Evolutionary conservation across 1,140 invertebrate genomes (phyloP).

Genomic region (Zaprionus taronus): DNA sequence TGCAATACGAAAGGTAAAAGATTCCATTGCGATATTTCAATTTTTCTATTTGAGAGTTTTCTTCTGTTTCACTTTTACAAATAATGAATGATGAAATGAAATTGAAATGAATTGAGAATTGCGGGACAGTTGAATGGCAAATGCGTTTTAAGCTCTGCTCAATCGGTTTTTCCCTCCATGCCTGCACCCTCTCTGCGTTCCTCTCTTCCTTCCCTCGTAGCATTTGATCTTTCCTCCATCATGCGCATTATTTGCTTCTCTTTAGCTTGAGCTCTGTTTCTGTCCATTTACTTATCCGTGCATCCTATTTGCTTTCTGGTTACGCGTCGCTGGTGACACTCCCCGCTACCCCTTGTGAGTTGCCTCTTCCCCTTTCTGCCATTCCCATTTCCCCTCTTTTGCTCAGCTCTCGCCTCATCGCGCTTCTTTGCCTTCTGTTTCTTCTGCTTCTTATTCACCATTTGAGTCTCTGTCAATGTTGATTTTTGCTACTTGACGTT

Average conservation of each 20-base stretch:
- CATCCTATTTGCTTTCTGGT: constrained; percentile 29
- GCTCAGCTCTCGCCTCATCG: neutral
- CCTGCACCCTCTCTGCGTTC: too few species aligned
- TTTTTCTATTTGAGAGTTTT: neutral
- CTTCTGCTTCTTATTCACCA: constrained; percentile 40
- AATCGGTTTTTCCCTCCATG: neutral
- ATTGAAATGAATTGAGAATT: constrained; percentile 1
- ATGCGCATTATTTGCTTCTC: constrained; percentile 4
- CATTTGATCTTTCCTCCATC: neutral
- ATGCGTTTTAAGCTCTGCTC: constrained; percentile 24
- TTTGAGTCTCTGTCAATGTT: constrained; percentile 69
- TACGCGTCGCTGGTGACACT: constrained; percentile 20
- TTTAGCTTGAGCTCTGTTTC: constrained; percentile 17
- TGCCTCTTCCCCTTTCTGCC: neutral
- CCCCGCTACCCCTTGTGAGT: neutral
- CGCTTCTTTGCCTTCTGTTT: neutral
- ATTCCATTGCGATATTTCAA: neutral
- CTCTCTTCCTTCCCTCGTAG: neutral
- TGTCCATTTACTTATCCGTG: constrained; percentile 15
- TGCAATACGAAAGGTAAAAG: too few species aligned
- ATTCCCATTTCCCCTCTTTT: neutral
- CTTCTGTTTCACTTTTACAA: neutral
- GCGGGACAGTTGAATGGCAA: constrained; percentile 12
- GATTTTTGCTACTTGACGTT: constrained; percentile 60
- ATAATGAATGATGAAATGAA: neutral